Evolutionary conservation across 2,797 vertebrate genomes (phyloP).

Genomic region (Lacerta bilineata): DNA sequence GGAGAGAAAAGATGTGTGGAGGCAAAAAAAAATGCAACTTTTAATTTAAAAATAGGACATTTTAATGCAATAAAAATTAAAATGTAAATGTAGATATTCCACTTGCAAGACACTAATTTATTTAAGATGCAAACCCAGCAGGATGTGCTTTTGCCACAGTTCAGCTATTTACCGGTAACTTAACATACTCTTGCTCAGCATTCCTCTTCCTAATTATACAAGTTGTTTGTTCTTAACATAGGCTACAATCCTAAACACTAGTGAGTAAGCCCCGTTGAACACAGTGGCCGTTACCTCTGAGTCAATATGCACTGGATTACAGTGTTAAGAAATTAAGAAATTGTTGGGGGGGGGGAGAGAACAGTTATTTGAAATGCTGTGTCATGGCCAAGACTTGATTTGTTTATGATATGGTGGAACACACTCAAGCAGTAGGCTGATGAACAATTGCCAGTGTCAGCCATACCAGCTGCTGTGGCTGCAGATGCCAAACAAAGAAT

Average conservation of each 20-base stretch:
- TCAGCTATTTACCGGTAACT: constrained; percentile 24
- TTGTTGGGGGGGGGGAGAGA: too few relatives aligned
- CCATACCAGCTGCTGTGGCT: rapidly evolving
- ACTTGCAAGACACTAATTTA: constrained; percentile 37
- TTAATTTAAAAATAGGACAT: not conserved
- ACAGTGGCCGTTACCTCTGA: not conserved
- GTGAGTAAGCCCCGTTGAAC: not conserved
- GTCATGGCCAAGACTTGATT: not conserved
- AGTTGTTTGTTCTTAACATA: constrained; percentile 18
- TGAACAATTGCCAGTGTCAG: rapidly evolving
- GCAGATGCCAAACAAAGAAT: not conserved
- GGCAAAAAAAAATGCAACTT: not conserved
- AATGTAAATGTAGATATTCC: constrained; percentile 3
- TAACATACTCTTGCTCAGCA: constrained; percentile 19
- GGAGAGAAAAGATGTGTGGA: not conserved
- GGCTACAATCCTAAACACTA: not conserved
- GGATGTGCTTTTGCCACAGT: constrained; percentile 10
- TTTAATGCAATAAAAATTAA: constrained; percentile 40
- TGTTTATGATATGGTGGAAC: not conserved
- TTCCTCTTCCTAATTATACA: constrained; percentile 1
- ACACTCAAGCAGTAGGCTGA: not conserved
- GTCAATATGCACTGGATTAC: not conserved
- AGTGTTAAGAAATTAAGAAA: not conserved
- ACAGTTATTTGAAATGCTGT: constrained; percentile 1
- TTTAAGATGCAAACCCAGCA: constrained; percentile 30